Evolutionary conservation across 1,140 invertebrate species (phyloP), one percentile per base, ranked within the genome.

Genomic region (Palaemon carinicauda): DNA sequence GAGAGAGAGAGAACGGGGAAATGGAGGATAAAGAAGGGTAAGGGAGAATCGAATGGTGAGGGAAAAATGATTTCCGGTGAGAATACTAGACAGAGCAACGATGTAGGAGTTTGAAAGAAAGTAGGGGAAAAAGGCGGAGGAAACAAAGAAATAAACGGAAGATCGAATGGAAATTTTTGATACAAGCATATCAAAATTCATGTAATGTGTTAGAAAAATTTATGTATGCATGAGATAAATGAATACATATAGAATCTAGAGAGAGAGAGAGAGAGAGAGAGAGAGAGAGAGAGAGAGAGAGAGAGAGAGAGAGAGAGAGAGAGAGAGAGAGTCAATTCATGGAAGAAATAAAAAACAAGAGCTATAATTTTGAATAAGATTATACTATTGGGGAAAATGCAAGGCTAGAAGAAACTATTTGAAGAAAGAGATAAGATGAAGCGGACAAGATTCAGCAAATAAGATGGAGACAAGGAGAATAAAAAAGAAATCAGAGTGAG

Each of bases 1-100:
- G 79, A 80, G 79, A 65, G 79, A 80, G 79, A 65, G 53, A 80
- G 79, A 80, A 54, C 60, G 79, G 60, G 79, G 33, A 29, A 80
- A 15, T 41, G 79, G 10, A 31, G 33, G 69, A 9, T 24, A 65
- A 33, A 60, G 54, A 31, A 74, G 19, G 4, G 71, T 24, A 31
- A 74, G n/a, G 7, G 19, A 74, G 19, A 33, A 24, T 27, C n/a
- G 31, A 33, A 74, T 24, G 27, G 4, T 24, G 31, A 0, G 31
- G 31, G 71, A 74, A 33, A 29, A 33, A 74, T 21, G 71, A n/a
- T 24, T 7, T 24, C n/a, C 19, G 19, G 7, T 24, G 31, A 10
- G 4, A 10, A 21, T 7, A 31, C n/a, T 2, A 27, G 3, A 65
- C n/a, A 15, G 56, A 65, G 15, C n/a, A 15, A 4, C n/a, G n/a